These are phyloP conservation scores for Ephialtes manifestator DNA, from an alignment of 2,888 invertebrate genomes.

Conservation along the genomic window DNA sequence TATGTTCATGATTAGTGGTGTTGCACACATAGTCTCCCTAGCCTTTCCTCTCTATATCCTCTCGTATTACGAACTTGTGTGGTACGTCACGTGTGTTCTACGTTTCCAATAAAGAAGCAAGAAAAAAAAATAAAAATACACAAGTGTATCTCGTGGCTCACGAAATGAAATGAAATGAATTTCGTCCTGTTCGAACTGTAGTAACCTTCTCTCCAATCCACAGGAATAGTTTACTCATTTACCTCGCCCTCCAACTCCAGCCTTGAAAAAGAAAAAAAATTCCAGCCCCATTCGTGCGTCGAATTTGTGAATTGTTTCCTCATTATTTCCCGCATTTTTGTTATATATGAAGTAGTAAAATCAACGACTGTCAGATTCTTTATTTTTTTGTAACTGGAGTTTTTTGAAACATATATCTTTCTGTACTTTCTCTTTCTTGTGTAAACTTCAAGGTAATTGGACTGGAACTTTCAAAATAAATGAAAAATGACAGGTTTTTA, in stretches of 20 bases:
- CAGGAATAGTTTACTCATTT: conserved; percentile 4
- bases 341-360: not conserved
- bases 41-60: conserved; percentile 1
- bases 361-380: not conserved
- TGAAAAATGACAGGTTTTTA: no score
- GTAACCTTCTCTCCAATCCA: conserved; percentile 28
- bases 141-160: conserved; percentile 6
- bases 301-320: no score
- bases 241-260: not conserved
- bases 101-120: conserved; percentile 47
- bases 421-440: no score
- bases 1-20: conserved; percentile 55
- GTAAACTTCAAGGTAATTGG: no score
- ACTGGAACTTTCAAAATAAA: no score
- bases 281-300: no score
- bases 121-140: not conserved
- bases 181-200: conserved; percentile 48
- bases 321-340: no score
- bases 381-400: no score
- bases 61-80: not conserved
- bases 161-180: conserved; percentile 69
- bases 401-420: no score
- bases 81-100: conserved; percentile 74
- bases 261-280: not conserved
- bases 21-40: not conserved